Base-by-base conservation (phyloP, 2,888 invertebrate genomes). In the Apeira syringaria region DNA sequence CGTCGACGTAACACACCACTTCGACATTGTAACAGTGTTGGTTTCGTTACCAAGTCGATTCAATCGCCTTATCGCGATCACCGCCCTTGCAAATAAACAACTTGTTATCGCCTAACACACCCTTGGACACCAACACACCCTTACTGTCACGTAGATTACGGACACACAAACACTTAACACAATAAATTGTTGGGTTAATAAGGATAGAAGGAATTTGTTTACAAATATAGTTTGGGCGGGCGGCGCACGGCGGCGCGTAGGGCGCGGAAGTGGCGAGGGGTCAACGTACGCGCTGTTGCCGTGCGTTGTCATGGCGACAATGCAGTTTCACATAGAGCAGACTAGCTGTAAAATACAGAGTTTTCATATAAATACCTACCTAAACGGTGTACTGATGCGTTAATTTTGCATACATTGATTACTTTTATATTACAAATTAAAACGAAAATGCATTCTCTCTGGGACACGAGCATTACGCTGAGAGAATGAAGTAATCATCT, bases 251-350 rank as follows among this genome's bases (percentile, higher is more conserved):
- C 61, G 60, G 59, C 61, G 63, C 61, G 71, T 67, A 67, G 70
- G 68, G 69, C 54, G 54, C 57, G 58, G 49, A 50, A 53, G 42
- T 59, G 63, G 22, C 58, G 54, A 46, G 48, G 54, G 75, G 74
- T 74, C 75, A 68, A 67, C 64, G 78, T 42, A 62, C 77, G 62
- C 41, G 53, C 48, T 70, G 71, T 68, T 62, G 59, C 56, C 64
- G 66, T 56, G 58, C 68, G 79, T 78, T 55, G 72, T 52, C 66
- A 75, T 75, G 67, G 54, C 59, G 49, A 78, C 76, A 52, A 47
- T 69, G 68, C 69, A 68, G 50, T 59, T 36, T 32, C 13, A 42
- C 30, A 20, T 24, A 30, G 9, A 37, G 11, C 25, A 31, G n/a
- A 9, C 9, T n/a, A 8, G 12, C 32, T 8, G 1, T 5, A 9